A percentile compares a stretch with the other conserved stretches of the same genome.
These are phyloP conservation scores for Polydrusus cervinus DNA, from an alignment of 2,888 invertebrate genomes.

Conservation along the genomic window DNA sequence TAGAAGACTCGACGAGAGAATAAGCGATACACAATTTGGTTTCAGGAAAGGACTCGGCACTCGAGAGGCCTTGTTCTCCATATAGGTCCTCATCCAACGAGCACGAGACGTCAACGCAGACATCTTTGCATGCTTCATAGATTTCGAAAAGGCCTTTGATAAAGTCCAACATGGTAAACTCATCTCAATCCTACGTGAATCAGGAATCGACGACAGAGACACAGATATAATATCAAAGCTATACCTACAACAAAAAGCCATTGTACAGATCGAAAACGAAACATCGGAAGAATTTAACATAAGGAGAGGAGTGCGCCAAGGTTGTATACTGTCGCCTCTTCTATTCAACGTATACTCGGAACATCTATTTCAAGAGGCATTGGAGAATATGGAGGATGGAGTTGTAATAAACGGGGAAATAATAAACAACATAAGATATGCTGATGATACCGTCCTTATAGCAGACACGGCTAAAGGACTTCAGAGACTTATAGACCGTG, in stretches of 20 bases:
- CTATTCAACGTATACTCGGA: conserved; percentile 25
- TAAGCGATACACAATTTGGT: conserved; percentile 1
- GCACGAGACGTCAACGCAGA: conserved; percentile 9
- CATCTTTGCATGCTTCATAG: conserved; percentile 12
- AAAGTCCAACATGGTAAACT: conserved; percentile 20
- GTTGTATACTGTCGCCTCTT: neutral
- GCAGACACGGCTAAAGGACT: no score
- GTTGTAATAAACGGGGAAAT: conserved; percentile 20
- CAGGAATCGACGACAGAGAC: conserved; percentile 42
- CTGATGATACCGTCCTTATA: no score
- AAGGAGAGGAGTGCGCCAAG: conserved; percentile 23
- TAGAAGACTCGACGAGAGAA: no score
- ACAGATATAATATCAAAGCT: conserved; percentile 29
- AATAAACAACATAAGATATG: no score
- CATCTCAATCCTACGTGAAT: neutral
- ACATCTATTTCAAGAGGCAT: neutral
- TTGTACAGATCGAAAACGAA: no score
- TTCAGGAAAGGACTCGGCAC: conserved; percentile 28
- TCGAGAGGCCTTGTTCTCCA: conserved; percentile 22
- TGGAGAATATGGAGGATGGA: neutral
- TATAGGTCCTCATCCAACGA: conserved; percentile 7
- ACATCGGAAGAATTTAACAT: neutral
- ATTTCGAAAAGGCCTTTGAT: conserved; percentile 24
- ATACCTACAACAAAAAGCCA: conserved; percentile 19
- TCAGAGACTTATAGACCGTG: no score